A percentile compares a stretch with the other conserved stretches of the same genome.
phyloP scores from a whole-genome alignment of 2,113 vertebrate genomes.

The mouse (Mus musculus) region DNA sequence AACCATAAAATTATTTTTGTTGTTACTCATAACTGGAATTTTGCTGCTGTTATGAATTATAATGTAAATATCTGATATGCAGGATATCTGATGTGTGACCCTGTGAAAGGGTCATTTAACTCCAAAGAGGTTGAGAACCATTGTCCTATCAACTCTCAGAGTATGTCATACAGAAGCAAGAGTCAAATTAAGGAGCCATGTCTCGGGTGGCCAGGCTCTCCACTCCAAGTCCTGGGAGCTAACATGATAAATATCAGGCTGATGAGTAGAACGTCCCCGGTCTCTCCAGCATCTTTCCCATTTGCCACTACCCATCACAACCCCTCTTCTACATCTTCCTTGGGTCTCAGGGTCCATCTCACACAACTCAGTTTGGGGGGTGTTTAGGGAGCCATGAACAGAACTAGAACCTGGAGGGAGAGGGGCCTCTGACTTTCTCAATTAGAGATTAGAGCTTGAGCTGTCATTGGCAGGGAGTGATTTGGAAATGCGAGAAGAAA shows the following conservation, averaged over 20 bases:
- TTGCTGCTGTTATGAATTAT: not conserved
- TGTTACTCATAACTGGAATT: not conserved
- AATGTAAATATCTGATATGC: not conserved
- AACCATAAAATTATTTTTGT: not conserved
- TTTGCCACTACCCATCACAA: no score
- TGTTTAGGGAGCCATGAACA: no score
- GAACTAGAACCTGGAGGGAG: not conserved
- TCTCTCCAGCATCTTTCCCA: not conserved
- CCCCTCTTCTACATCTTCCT: not conserved
- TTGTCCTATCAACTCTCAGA: not conserved
- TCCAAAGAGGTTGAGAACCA: not conserved
- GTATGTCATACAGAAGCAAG: rapidly evolving
- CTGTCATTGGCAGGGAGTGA: not conserved
- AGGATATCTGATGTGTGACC: not conserved
- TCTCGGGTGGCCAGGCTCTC: not conserved
- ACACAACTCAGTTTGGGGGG: not conserved
- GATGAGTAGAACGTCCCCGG: not conserved
- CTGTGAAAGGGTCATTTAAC: not conserved
- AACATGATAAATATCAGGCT: not conserved
- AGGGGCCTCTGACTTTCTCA: not conserved
- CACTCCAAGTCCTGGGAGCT: not conserved
- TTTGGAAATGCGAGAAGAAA: not conserved
- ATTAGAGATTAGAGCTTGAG: not conserved
- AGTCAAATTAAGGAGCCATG: not conserved
- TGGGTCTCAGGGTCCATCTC: not conserved